A percentile compares a stretch with the other conserved stretches of the same genome.
These are phyloP conservation scores for Callionymus lyra DNA, from an alignment of 2,113 vertebrate genomes.

Conservation along the genomic window DNA sequence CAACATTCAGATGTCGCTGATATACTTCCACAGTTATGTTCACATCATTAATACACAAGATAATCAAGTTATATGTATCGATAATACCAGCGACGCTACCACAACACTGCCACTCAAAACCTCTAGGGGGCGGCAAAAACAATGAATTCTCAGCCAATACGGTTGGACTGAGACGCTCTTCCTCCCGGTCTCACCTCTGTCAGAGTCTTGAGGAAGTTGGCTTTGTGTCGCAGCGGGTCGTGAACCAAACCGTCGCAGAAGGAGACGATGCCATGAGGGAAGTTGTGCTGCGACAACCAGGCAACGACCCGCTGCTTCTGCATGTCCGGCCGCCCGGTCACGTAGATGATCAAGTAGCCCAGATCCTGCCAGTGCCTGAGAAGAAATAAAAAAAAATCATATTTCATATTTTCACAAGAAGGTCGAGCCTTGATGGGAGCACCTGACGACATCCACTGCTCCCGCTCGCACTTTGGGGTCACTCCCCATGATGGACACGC, in stretches of 20 bases:
- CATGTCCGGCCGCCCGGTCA: constrained; percentile 97
- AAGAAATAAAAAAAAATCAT: too few relatives aligned
- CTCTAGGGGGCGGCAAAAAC: too few relatives aligned
- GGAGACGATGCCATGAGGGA: constrained; percentile 93
- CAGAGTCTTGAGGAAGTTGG: constrained; percentile 91
- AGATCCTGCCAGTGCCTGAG: constrained; percentile 97
- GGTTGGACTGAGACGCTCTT: too few relatives aligned
- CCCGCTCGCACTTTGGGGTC: constrained; percentile 96
- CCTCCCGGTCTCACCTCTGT: too few relatives aligned
- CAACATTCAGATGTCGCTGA: too few relatives aligned
- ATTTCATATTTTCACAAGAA: neutral
- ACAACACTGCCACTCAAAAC: too few relatives aligned
- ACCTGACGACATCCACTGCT: constrained; percentile 97
- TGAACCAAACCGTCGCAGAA: constrained; percentile 97
- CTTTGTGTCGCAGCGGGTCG: constrained; percentile 92
- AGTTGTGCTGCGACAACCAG: constrained; percentile 98
- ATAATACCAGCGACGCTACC: too few relatives aligned
- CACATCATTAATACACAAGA: too few relatives aligned
- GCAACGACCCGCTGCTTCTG: constrained; percentile 98
- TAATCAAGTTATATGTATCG: too few relatives aligned
- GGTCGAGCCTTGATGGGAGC: constrained; percentile 1
- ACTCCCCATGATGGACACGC: constrained; percentile 98
- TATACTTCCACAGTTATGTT: too few relatives aligned
- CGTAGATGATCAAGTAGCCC: constrained; percentile 96
- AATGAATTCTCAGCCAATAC: too few relatives aligned